phyloP scores from a whole-genome alignment of 2,888 invertebrate species.

The Metellina segmentata region DNA sequence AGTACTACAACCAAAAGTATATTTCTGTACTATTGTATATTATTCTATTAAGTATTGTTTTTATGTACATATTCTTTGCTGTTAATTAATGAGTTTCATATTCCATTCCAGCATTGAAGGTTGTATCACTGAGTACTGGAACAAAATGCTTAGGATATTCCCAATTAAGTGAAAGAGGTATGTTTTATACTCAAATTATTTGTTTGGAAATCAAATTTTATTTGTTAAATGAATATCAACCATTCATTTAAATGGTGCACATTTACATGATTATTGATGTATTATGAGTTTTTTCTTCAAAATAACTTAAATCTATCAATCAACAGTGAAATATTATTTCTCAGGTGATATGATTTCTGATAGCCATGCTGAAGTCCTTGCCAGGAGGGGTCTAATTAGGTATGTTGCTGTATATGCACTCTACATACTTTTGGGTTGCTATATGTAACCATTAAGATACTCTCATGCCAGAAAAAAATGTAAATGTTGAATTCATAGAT shows the following conservation, averaged over 20 bases:
- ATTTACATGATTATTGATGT: neutral
- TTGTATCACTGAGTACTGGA: constrained; percentile 93
- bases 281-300: neutral
- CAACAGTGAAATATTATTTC: constrained; percentile 15
- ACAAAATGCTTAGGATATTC: constrained; percentile 92
- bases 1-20: no score
- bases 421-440: no score
- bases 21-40: no score
- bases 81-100: neutral
- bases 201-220: neutral
- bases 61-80: no score
- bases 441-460: no score
- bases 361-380: constrained; percentile 94
- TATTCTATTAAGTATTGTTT: no score
- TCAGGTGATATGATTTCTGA: constrained; percentile 88
- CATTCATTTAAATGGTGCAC: neutral
- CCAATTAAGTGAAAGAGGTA: constrained; percentile 85
- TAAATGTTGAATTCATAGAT: no score
- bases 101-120: constrained; percentile 80
- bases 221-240: neutral
- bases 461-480: no score
- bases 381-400: constrained; percentile 89
- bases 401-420: constrained; percentile 81
- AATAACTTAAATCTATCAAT: neutral
- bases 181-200: neutral